Percentiles rank a stretch among this genome's conserved stretches.
Evolutionary conservation across 1,140 invertebrate species (phyloP).

Genomic region (Drepana arcuata): DNA sequence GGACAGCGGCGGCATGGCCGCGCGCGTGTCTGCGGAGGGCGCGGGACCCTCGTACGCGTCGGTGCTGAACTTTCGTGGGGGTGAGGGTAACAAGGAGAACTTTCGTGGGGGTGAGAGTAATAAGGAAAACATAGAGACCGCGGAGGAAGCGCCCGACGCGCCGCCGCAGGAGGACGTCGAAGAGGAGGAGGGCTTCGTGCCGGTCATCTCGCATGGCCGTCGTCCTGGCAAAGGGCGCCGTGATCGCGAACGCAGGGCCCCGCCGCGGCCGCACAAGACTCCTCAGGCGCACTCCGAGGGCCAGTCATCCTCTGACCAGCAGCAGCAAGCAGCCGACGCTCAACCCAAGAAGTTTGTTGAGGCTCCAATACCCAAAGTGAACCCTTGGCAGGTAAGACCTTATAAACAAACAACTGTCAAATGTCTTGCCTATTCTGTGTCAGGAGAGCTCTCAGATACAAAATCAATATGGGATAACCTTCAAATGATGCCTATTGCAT

Average conservation of each 20-base stretch:
- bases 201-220: conserved; percentile 56
- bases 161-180: conserved; percentile 36
- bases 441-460: too few relatives aligned
- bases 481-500: too few relatives aligned
- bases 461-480: too few relatives aligned
- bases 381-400: conserved; percentile 73
- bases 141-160: conserved; percentile 41
- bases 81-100: conserved; percentile 66
- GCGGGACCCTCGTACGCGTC: conserved; percentile 69
- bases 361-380: conserved; percentile 75
- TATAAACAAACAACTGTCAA: conserved; percentile 7
- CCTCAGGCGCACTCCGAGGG: conserved; percentile 33
- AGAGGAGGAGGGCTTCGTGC: conserved; percentile 68
- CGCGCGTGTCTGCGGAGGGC: conserved; percentile 67
- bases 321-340: conserved; percentile 29
- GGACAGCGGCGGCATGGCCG: conserved; percentile 59
- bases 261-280: conserved; percentile 42
- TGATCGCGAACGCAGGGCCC: conserved; percentile 47
- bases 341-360: conserved; percentile 74
- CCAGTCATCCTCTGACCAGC: conserved; percentile 32
- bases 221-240: conserved; percentile 46
- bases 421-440: too few relatives aligned
- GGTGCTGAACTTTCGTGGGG: conserved; percentile 63
- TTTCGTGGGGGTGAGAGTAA: conserved; percentile 58
- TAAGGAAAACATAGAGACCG: conserved; percentile 63